phyloP scores from a whole-genome alignment of 2,797 vertebrate species.

The Jordanella pulchra region DNA sequence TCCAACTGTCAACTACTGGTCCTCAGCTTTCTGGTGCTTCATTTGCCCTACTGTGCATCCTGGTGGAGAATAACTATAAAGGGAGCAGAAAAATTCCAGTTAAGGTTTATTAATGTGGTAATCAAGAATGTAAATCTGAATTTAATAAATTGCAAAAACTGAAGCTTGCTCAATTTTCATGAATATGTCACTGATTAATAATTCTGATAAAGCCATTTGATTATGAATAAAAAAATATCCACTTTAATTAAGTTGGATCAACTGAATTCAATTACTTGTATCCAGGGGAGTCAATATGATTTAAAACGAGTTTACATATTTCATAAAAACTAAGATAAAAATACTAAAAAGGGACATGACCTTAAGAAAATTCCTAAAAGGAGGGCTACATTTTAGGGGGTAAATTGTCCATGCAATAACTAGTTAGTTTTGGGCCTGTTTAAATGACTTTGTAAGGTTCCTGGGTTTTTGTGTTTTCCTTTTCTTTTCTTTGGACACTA shows the following conservation, averaged over 20 bases:
- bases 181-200: neutral
- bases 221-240: neutral
- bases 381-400: too few relatives aligned
- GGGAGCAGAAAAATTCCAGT: neutral
- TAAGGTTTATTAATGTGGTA: neutral
- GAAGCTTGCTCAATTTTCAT: neutral
- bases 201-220: neutral
- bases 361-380: too few relatives aligned
- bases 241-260: neutral
- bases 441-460: too few relatives aligned
- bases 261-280: too few relatives aligned
- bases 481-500: too few relatives aligned
- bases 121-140: neutral
- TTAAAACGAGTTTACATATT: too few relatives aligned
- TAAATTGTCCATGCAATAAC: too few relatives aligned
- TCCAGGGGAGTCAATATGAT: too few relatives aligned
- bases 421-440: too few relatives aligned
- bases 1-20: neutral
- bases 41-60: neutral
- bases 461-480: too few relatives aligned
- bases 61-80: neutral
- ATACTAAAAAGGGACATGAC: too few relatives aligned
- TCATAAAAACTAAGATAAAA: too few relatives aligned
- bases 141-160: neutral
- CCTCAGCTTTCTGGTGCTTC: neutral